Evolutionary conservation across 2,113 vertebrate genomes (phyloP), one percentile per base, ranked within the genome.

Genomic region (Callocephalon fimbriatum): DNA sequence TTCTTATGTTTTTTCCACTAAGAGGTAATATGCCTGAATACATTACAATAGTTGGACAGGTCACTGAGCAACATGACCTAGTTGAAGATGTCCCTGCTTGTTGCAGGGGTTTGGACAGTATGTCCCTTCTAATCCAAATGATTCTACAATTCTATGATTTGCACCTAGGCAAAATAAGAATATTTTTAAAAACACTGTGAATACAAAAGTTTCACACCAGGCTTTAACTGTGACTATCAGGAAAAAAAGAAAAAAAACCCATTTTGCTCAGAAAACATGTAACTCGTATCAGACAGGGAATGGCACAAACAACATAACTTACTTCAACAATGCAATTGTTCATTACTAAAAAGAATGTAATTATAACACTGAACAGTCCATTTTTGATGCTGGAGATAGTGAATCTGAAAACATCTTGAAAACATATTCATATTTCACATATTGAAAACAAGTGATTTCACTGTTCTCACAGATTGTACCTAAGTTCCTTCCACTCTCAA

Each of bases 21-120:
- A n/a, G n/a, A n/a, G n/a, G n/a, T n/a, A n/a, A n/a, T n/a, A n/a
- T n/a, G n/a, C n/a, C n/a, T n/a, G n/a, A n/a, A n/a, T n/a, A n/a
- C n/a, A n/a, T n/a, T n/a, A n/a, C n/a, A n/a, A n/a, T n/a, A n/a
- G 12, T 25, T 61, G 56, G 40, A 61, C 0, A 0, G 20, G 35
- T 25, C 27, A 71, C 17, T 66, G 13, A 79, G 25, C 20, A 61
- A 54, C 32, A 5, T 12, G 16, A n/a, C n/a, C 17, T 21, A 70
- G 20, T 20, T 74, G 25, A 74, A 65, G 67, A 68, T 61, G 7
- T 14, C 37, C 29, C 29, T 62, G 63, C 8, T 74, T 5, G n/a
- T 16, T 65, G 14, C 10, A 58, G 9, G 4, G 13, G 2, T 4
- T 22, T 71, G 13, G 15, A 32, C 18, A 50, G 45, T 21, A 61